Base-by-base conservation (phyloP, 1,140 invertebrate genomes). In the Danaus melanippus region DNA sequence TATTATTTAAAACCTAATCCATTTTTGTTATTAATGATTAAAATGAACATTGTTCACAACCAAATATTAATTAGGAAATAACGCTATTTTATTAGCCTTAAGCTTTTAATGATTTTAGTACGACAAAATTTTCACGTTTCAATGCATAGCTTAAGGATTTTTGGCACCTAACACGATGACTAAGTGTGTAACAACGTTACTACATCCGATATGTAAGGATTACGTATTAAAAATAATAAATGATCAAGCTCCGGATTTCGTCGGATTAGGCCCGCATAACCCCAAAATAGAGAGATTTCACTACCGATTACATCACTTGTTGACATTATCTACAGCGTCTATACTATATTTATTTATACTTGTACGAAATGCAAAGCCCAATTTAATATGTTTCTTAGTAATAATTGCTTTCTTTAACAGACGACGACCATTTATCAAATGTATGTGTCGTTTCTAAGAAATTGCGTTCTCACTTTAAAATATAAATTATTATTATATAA, bases 211-310 rank as follows among this genome's bases (percentile, higher is more conserved):
- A 12, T 45, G 46, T 45, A 58, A 58, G 54, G 54, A 48, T 56
- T 50, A 63, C 51, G 59, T 46, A 58, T 63, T 63, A 56, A 56
- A 61, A 58, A 64, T 67, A 59, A 54, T 56, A 53, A 46, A 39
- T 50, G 58, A 60, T 50, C 57, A 32, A 2, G 21, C 21, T 8
- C 21, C 21, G 21, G 21, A 32, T 32, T 57, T 60, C 57, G 53
- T 60, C 72, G 66, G 60, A 71, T 71, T 76, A 32, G 21, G 21
- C 2, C 60, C 66, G 68, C 58, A 53, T 69, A 71, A 61, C 68
- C 67, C 74, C 62, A 79, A 82, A 85, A 85, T 85, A 85, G 74
- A 62, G 55, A 45, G 61, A 68, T 79, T 79, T 74, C 59, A 65
- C 64, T 71, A 65, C 70, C 52, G 68, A 68, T 82, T 82, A 77